Base-by-base conservation (phyloP, 1,140 invertebrate genomes). In the Heliconius congener region DNA sequence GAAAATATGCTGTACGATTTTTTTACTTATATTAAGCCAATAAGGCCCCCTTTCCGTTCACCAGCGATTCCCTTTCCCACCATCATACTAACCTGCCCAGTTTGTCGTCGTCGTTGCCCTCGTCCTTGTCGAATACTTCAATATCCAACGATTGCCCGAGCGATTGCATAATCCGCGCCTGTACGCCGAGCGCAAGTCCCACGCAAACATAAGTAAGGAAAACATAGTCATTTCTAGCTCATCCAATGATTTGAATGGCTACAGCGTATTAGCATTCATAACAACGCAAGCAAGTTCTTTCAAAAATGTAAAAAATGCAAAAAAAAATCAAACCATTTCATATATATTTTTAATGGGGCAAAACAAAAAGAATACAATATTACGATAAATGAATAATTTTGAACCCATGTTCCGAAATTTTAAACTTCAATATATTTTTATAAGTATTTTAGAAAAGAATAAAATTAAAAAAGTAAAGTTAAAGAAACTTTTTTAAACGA, bases 111-210 rank as follows among this genome's bases (percentile, higher is more conserved):
- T 97, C 96, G 89, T 96, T 97, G 74, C 97, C 96, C 91, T 98
- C 98, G 91, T 98, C 97, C 90, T 96, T 96, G 95, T 99, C 98
- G 96, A 96, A 97, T 80, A 98, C 92, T 86, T 96, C 96, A 83
- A 98, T 93, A 83, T 97, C 96, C 91, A 99, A 94, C 86, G 95
- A 95, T 95, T 98, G 97, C 85, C 97, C 97, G 87, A 93, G 79
- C 82, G 92, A 91, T 92, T 94, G 92, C 93, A 93, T 90, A 85
- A 94, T 86, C 85, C 91, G 92, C 90, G 92, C 93, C 92, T 94
- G 85, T 80, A 80, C 79, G 79, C 74, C 79, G 50, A 76, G 73
- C 88, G 86, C 88, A 86, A 85, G 87, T 86, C 89, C 91, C 84
- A 88, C 87, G 90, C 88, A 92, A 90, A 92, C 91, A 92, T 92